A percentile compares a stretch with the other conserved stretches of the same genome.
Conservation (phyloP, 2,888 invertebrate genomes). For the Leucozona laternaria region DNA sequence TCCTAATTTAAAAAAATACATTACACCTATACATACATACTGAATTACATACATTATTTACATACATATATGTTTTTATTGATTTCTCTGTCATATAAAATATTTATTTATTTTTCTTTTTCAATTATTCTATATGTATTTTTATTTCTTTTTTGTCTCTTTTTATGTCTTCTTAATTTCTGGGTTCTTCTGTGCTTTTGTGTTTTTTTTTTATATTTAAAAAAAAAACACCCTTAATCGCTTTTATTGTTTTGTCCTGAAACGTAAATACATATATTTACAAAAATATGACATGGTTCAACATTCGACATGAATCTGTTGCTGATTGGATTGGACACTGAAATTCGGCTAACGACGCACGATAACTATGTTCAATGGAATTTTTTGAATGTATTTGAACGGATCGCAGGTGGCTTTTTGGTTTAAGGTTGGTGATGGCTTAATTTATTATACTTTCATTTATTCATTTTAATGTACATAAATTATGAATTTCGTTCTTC, state of each 20-base stretch:
- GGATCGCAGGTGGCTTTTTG: constrained; percentile 91
- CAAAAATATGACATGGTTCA: constrained; percentile 26
- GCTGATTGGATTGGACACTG: constrained; percentile 62
- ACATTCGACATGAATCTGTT: constrained; percentile 45
- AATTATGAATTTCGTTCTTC: too few relatives aligned
- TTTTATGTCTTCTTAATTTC: constrained; percentile 49
- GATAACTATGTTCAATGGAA: neutral
- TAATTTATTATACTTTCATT: constrained; percentile 11
- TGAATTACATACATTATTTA: too few relatives aligned
- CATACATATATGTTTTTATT: too few relatives aligned
- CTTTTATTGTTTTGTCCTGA: constrained; percentile 64
- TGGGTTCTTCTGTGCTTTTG: constrained; percentile 57
- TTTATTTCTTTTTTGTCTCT: constrained; percentile 27
- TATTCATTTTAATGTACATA: too few relatives aligned
- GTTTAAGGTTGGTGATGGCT: constrained; percentile 92
- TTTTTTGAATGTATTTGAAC: constrained; percentile 23
- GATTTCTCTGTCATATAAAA: too few relatives aligned
- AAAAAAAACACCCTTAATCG: constrained; percentile 49
- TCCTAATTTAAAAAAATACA: too few relatives aligned
- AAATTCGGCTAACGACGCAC: constrained; percentile 15
- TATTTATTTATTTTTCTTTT: constrained; percentile 34
- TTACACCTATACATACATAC: too few relatives aligned
- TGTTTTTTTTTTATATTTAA: constrained; percentile 46
- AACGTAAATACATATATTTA: constrained; percentile 1
- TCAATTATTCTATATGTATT: neutral